phyloP scores from a whole-genome alignment of 2,113 vertebrate genomes.

The Nibea coibor region DNA sequence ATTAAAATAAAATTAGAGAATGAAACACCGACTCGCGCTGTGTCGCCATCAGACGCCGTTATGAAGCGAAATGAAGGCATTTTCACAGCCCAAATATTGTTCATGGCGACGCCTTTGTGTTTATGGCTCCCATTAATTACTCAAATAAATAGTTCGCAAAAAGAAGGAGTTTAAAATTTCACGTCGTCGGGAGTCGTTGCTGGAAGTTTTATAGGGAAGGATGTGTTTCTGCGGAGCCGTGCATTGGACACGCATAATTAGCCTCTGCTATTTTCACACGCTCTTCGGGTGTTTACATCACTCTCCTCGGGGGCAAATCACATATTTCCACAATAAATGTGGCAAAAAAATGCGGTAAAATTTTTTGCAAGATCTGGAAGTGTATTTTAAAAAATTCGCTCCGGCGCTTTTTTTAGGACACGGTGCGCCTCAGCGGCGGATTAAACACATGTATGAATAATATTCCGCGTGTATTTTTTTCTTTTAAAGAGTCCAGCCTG shows the following conservation, averaged over 20 bases:
- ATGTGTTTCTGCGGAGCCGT: slow-evolving; percentile 62
- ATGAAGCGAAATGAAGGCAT: slow-evolving; percentile 48
- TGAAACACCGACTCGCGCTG: slow-evolving; percentile 54
- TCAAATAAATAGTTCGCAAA: slow-evolving; percentile 63
- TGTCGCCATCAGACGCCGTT: slow-evolving; percentile 22
- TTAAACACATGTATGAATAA: slow-evolving; percentile 23
- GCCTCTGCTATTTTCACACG: slow-evolving; percentile 75
- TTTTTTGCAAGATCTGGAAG: slow-evolving; percentile 8
- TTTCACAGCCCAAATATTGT: slow-evolving; percentile 47
- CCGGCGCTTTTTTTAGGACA: neutral
- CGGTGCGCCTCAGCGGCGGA: neutral
- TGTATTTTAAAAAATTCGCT: slow-evolving; percentile 8
- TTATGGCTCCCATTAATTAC: slow-evolving; percentile 59
- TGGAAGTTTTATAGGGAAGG: slow-evolving; percentile 66
- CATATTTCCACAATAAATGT: slow-evolving; percentile 68
- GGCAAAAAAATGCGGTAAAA: slow-evolving; percentile 16
- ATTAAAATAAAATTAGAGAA: slow-evolving; percentile 67
- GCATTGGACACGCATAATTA: slow-evolving; percentile 80
- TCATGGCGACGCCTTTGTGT: slow-evolving; percentile 34
- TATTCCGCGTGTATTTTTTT: neutral
- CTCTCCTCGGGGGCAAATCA: slow-evolving; percentile 75
- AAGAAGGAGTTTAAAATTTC: slow-evolving; percentile 43
- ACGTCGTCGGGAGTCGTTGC: slow-evolving; percentile 46
- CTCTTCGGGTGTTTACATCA: slow-evolving; percentile 77
- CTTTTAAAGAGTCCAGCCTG: slow-evolving; percentile 15